A percentile compares a stretch with the other conserved stretches of the same genome.
phyloP scores from a whole-genome alignment of 2,888 invertebrate species.

The Trypoxylon attenuatum region DNA sequence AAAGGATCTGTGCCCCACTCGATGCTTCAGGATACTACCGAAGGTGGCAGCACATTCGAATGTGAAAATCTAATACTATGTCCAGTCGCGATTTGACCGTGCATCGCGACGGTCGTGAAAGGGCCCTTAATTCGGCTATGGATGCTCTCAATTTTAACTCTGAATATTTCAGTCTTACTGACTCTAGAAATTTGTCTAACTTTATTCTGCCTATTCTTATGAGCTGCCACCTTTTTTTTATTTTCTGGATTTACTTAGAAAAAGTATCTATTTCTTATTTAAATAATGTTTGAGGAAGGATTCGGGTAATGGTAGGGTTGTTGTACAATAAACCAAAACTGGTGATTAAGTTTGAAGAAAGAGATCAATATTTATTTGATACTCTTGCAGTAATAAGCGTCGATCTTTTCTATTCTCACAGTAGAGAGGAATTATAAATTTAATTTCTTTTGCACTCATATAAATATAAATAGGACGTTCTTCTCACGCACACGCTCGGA shows the following conservation, averaged over 20 bases:
- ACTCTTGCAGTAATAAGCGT: slow-evolving; percentile 72
- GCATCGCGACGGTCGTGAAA: slow-evolving; percentile 26
- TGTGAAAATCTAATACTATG: background rate
- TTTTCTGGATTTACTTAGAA: background rate
- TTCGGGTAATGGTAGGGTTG: background rate
- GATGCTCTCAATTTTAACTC: background rate
- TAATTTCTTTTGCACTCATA: slow-evolving; percentile 57
- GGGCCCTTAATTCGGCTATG: background rate
- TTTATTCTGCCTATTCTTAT: too few relatives aligned
- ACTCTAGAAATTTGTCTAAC: too few relatives aligned
- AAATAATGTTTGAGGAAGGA: background rate
- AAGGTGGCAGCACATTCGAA: slow-evolving; percentile 57
- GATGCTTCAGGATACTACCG: slow-evolving; percentile 22
- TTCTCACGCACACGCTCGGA: slow-evolving; percentile 11
- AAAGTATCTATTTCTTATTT: background rate
- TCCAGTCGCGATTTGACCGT: slow-evolving; percentile 44
- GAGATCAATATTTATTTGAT: slow-evolving; percentile 75
- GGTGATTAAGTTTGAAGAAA: slow-evolving; percentile 58
- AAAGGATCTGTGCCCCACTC: slow-evolving; percentile 10
- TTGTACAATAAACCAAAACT: slow-evolving; percentile 35
- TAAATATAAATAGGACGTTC: slow-evolving; percentile 56
- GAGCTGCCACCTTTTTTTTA: background rate
- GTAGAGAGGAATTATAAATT: slow-evolving; percentile 69
- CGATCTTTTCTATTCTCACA: slow-evolving; percentile 68
- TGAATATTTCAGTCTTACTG: background rate